Evolutionary conservation across 2,888 invertebrate genomes (phyloP).

Genomic region (Lasius platythorax): DNA sequence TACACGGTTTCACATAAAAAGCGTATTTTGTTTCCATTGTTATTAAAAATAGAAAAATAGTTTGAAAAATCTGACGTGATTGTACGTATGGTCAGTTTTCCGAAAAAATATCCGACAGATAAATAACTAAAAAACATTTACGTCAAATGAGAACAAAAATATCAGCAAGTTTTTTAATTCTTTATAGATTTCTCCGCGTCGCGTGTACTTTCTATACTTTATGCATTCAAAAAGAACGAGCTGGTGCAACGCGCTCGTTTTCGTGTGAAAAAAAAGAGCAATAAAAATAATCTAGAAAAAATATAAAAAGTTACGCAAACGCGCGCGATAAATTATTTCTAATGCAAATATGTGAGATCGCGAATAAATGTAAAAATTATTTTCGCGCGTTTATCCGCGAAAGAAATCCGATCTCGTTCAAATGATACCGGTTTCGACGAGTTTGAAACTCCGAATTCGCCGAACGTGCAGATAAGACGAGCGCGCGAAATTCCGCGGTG

Average conservation of each 20-base stretch:
- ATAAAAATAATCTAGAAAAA: neutral
- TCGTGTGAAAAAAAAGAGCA: neutral
- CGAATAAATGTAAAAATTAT: neutral
- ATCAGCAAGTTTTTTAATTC: neutral
- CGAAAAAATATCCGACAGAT: neutral
- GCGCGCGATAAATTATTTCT: neutral
- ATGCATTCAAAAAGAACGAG: neutral
- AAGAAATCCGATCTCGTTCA: neutral
- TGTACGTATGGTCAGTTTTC: neutral
- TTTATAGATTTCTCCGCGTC: neutral
- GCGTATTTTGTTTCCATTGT: neutral
- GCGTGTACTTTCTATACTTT: slow-evolving; percentile 8
- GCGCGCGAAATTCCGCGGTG: slow-evolving; percentile 3
- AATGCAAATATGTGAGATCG: neutral
- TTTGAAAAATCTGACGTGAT: neutral
- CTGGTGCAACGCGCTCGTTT: neutral
- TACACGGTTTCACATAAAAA: neutral
- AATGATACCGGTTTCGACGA: slow-evolving; percentile 6
- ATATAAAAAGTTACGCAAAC: neutral
- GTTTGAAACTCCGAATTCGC: neutral
- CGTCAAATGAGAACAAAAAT: neutral
- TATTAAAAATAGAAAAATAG: neutral
- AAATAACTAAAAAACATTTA: neutral
- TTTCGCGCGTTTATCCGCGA: neutral
- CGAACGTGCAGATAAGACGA: slow-evolving; percentile 22